phyloP scores from a whole-genome alignment of 2,888 invertebrate genomes.

The Drosophila lutescens region DNA sequence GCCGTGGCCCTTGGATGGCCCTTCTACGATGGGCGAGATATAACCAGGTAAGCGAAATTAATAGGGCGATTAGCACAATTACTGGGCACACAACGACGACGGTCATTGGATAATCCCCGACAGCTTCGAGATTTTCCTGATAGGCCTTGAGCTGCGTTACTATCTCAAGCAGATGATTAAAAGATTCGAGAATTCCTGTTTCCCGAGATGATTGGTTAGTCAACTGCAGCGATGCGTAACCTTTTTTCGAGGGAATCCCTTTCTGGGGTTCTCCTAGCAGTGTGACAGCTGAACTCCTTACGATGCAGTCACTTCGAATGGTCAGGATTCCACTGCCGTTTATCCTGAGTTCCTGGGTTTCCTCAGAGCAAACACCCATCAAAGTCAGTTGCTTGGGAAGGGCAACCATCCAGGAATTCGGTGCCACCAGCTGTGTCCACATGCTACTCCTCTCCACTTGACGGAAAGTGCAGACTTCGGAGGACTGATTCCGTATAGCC shows the following conservation, averaged over 20 bases:
- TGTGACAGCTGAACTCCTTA: slow-evolving; percentile 9
- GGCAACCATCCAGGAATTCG: slow-evolving; percentile 36
- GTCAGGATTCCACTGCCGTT: slow-evolving; percentile 20
- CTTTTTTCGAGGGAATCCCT: not conserved
- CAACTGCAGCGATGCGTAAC: slow-evolving; percentile 8
- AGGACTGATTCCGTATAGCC: slow-evolving; percentile 10
- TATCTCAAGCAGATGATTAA: not conserved
- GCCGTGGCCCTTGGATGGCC: not conserved
- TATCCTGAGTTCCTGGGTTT: slow-evolving; percentile 22
- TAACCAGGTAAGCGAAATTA: slow-evolving; percentile 9
- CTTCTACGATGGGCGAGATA: slow-evolving; percentile 10
- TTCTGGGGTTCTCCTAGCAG: slow-evolving; percentile 3
- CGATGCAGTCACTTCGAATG: slow-evolving; percentile 23
- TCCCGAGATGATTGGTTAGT: not conserved
- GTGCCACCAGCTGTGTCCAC: slow-evolving; percentile 23
- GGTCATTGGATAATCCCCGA: slow-evolving; percentile 1
- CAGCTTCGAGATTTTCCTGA: not conserved
- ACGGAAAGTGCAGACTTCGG: not conserved
- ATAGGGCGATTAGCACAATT: not conserved
- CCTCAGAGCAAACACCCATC: slow-evolving; percentile 22
- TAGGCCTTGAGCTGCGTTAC: not conserved
- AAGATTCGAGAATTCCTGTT: not conserved
- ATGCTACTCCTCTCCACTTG: not conserved
- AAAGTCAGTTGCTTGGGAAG: slow-evolving; percentile 7
- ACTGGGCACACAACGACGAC: slow-evolving; percentile 6